Conservation (phyloP, 2,113 vertebrate species). For the Ptilorrhoa leucosticta region DNA sequence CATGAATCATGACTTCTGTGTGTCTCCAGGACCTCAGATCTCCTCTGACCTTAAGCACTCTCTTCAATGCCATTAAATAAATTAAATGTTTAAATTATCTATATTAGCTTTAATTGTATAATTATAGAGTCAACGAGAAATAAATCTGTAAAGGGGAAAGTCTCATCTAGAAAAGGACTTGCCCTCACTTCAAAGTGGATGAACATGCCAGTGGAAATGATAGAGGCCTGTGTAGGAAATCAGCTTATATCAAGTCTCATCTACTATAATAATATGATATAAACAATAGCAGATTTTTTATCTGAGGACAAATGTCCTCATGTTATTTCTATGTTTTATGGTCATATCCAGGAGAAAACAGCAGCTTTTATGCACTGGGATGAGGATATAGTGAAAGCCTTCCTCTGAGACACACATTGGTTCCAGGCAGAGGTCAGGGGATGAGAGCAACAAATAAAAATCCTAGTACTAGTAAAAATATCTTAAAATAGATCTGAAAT, state of each 20-base stretch:
- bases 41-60: constrained; percentile 60
- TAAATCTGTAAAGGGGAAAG: constrained; percentile 40
- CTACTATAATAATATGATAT: background rate
- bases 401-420: background rate
- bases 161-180: constrained; percentile 34
- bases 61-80: constrained; percentile 65
- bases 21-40: constrained; percentile 34
- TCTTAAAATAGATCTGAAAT: background rate
- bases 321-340: background rate
- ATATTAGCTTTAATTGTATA: constrained; percentile 64
- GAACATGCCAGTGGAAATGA: background rate
- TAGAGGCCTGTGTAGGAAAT: background rate
- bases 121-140: constrained; percentile 58
- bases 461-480: background rate
- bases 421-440: background rate
- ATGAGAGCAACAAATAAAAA: background rate
- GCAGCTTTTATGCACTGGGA: background rate
- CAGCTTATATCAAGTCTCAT: background rate
- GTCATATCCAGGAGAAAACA: background rate
- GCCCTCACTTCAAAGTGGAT: background rate
- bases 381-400: background rate
- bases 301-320: background rate
- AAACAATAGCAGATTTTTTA: background rate
- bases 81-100: constrained; percentile 64
- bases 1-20: constrained; percentile 50